Evolutionary conservation across 30 jellyfish, hydroid and myxozoan species (phyloP).

Genomic region (Turritopsis dohrnii): DNA sequence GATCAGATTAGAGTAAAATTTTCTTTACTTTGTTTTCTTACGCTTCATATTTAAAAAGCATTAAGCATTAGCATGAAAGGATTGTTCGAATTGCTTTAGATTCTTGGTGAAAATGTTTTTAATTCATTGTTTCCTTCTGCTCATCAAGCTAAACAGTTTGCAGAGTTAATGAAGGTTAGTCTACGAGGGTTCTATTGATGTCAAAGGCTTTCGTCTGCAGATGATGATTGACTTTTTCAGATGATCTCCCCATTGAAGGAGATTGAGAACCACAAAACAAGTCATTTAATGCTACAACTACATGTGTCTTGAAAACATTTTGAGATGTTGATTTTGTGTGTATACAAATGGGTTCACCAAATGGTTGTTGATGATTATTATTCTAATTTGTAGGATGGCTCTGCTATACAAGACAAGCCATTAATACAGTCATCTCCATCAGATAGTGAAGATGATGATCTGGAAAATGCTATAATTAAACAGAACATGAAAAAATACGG

Average conservation of each 20-base stretch:
- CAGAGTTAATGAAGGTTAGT: background rate
- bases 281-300: too few relatives aligned
- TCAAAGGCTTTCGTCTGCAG: too few relatives aligned
- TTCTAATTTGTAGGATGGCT: too few relatives aligned
- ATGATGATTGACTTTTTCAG: too few relatives aligned
- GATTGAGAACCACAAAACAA: too few relatives aligned
- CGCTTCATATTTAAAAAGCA: background rate
- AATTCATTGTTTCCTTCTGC: slow-evolving; percentile 31
- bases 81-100: background rate
- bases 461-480: slow-evolving; percentile 20
- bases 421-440: slow-evolving; percentile 19
- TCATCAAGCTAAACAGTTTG: slow-evolving; percentile 14
- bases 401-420: background rate
- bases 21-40: background rate
- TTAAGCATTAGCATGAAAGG: background rate
- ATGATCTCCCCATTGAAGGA: too few relatives aligned
- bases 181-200: background rate
- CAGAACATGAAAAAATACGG: slow-evolving; percentile 19
- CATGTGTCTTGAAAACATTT: too few relatives aligned
- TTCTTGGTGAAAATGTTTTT: slow-evolving; percentile 22
- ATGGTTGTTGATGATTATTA: too few relatives aligned
- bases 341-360: too few relatives aligned
- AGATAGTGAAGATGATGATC: slow-evolving; percentile 29
- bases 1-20: background rate
- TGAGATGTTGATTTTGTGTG: too few relatives aligned